phyloP scores from a whole-genome alignment of 2,888 invertebrate genomes.

The Isoperla grammatica region DNA sequence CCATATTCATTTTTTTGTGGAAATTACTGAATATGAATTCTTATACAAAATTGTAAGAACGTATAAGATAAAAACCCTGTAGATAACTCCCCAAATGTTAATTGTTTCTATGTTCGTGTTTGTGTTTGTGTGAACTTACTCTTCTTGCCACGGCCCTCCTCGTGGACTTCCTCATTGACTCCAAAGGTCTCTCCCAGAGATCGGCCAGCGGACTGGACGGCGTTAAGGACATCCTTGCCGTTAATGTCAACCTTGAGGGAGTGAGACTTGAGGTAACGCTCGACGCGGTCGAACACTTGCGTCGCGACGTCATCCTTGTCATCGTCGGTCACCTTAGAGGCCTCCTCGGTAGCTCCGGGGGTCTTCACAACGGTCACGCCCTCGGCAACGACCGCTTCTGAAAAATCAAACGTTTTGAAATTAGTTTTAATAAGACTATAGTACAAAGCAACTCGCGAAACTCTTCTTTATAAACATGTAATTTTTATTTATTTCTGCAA shows the following conservation, averaged over 20 bases:
- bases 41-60: too few species aligned
- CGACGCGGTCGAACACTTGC: conserved; percentile 60
- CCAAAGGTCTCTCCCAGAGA: conserved; percentile 65
- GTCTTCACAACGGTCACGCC: conserved; percentile 80
- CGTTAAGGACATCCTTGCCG: conserved; percentile 75
- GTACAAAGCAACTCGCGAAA: too few species aligned
- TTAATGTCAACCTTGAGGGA: conserved; percentile 79
- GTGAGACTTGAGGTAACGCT: conserved; percentile 72
- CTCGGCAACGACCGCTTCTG: conserved; percentile 61
- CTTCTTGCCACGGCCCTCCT: conserved; percentile 69
- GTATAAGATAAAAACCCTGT: too few species aligned
- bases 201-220: conserved; percentile 72
- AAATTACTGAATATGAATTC: too few species aligned
- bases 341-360: conserved; percentile 62
- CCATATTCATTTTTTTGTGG: too few species aligned
- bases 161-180: conserved; percentile 53
- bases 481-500: background rate
- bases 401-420: background rate
- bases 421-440: too few species aligned
- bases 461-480: too few species aligned
- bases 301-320: conserved; percentile 51
- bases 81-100: too few species aligned
- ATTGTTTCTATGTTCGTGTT: too few species aligned
- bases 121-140: conserved; percentile 55
- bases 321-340: conserved; percentile 57